Base-by-base conservation (phyloP, 2,888 invertebrate genomes). In the Melipona bicolor region DNA sequence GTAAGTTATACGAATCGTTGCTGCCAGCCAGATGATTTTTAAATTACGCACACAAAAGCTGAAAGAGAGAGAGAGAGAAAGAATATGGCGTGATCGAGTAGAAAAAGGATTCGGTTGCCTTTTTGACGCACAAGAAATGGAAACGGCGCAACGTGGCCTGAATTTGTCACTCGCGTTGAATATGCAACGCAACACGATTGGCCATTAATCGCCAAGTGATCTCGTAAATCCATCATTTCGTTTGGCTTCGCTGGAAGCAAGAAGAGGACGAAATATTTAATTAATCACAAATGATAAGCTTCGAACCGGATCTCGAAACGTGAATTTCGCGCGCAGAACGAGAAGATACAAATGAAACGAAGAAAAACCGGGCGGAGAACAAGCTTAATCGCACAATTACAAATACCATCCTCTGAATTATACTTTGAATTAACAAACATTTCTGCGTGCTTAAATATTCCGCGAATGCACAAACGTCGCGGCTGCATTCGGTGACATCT, bases 121-220 rank as follows among this genome's bases (percentile, higher is more conserved):
- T 79, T 61, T 59, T 27, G 54, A 19, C 69, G 59, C 9, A 2
- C 32, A n/a, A 13, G 54, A 62, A 61, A 36, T 62, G 49, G 4
- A 67, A 65, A 70, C 27, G 49, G 67, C 68, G 43, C 64, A 17
- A 43, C 49, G 36, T 68, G 50, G 32, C 50, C 9, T 59, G 68
- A 68, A 72, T 65, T 56, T 27, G 68, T 61, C 76, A 70, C 72
- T 64, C 17, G 19, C 65, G 82, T 74, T 80, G 81, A 84, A 85
- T 85, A 87, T 87, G 81, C 79, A 81, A 77, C 80, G 76, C 69
- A 77, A 67, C n/a, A 67, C 70, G 78, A 82, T 76, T 79, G 79
- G 70, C 27, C 56, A 24, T 79, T 65, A 76, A 83, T 72, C 76
- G 74, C 59, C 81, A 61, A 78, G n/a, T 43, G 43, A 43, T 43